Evolutionary conservation across 1,140 invertebrate genomes (phyloP), one percentile per base, ranked within the genome.

Genomic region (Scaptomyza graminum): DNA sequence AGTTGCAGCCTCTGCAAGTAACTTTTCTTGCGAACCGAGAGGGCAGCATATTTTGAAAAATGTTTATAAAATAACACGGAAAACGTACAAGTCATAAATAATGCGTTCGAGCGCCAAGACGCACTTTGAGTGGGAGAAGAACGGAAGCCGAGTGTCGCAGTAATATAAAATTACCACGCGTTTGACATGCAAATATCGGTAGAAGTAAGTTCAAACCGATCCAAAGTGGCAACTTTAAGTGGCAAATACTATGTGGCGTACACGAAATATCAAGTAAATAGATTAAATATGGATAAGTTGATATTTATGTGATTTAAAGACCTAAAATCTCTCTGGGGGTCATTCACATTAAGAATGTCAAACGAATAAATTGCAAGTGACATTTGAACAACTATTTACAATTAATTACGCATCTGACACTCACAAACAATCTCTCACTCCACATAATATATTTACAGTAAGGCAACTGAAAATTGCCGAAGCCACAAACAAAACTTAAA

Each of bases 71-170:
- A 88, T 87, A 80, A 82, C 83, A 76, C 72, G 69, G 71, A 79
- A 76, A 85, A 85, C 83, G 83, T 88, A 88, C 83, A 82, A 88
- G 83, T 87, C 83, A 87, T 87, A 87, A 87, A 87, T 87, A 87
- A 87, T 82, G 83, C 72, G 76, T 82, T 87, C 67, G 61, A 68
- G 64, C 34, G 28, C 43, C 13, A 25, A 16, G 41, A 16, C 39
- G 47, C 22, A 51, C 18, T 39, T 31, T 2, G 52, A 15, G 50
- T 47, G 37, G 37, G 9, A 16, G 12, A n/a, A 9, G 4, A 50
- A 5, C 7, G 28, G n/a, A 46, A 55, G 16, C 11, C 52, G 72
- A 75, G 81, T 85, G 82, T 77, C 82, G 81, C 77, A 78, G 81
- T 87, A 85, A 87, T 85, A 81, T 87, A 63, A 85, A 85, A 85